Percentiles rank a stretch among this genome's conserved stretches.
These are phyloP conservation scores for Hesperia comma DNA, from an alignment of 2,888 invertebrate species.

Conservation along the genomic window DNA sequence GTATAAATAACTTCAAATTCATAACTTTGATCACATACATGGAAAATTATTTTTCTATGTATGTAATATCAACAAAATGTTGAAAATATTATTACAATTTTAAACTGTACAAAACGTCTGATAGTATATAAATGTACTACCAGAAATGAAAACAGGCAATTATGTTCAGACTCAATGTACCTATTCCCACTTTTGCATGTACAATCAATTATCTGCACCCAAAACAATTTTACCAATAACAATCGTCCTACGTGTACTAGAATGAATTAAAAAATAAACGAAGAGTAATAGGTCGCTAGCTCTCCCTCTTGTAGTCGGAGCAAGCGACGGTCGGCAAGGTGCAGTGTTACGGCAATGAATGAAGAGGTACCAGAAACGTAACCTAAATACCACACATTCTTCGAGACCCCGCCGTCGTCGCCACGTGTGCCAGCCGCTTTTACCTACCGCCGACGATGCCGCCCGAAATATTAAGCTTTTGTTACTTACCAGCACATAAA, in stretches of 20 bases:
- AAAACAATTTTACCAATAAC: no score
- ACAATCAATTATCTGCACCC: no score
- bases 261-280: neutral
- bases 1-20: neutral
- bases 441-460: constrained; percentile 73
- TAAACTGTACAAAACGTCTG: neutral
- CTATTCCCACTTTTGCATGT: no score
- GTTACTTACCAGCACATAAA: constrained; percentile 41
- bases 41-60: no score
- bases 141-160: neutral
- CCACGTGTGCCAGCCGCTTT: constrained; percentile 73
- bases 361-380: constrained; percentile 81
- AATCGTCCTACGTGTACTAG: neutral
- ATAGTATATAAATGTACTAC: neutral
- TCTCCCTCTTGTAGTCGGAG: constrained; percentile 37
- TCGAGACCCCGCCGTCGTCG: constrained; percentile 65
- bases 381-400: constrained; percentile 82
- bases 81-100: neutral
- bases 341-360: constrained; percentile 81
- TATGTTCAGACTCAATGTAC: no score
- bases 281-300: constrained; percentile 6
- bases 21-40: no score
- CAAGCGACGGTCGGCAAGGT: constrained; percentile 56
- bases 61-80: no score
- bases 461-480: constrained; percentile 47